A percentile compares a stretch with the other conserved stretches of the same genome.
phyloP scores from a whole-genome alignment of 1,140 invertebrate genomes.

The Drosophila mojavensis region DNA sequence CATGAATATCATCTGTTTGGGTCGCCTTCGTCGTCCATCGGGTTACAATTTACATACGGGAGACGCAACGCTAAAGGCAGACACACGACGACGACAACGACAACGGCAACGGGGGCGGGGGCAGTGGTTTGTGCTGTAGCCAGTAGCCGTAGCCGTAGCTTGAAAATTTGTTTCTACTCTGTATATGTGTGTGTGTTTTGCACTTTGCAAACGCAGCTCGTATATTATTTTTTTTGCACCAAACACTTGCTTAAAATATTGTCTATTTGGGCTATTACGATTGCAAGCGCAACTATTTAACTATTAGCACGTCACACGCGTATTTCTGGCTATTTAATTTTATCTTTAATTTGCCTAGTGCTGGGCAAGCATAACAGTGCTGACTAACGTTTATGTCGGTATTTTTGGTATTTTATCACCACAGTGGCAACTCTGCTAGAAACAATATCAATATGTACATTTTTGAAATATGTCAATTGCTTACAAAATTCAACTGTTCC shows the following conservation, averaged over 20 bases:
- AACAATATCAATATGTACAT: not conserved
- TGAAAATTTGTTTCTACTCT: slow-evolving; percentile 33
- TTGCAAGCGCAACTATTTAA: slow-evolving; percentile 46
- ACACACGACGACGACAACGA: slow-evolving; percentile 36
- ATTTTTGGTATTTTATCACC: slow-evolving; percentile 27
- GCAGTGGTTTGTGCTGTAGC: slow-evolving; percentile 34
- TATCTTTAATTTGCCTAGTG: slow-evolving; percentile 51
- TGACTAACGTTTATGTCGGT: slow-evolving; percentile 6
- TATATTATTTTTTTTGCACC: slow-evolving; percentile 59
- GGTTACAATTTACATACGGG: slow-evolving; percentile 60
- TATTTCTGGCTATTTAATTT: slow-evolving; percentile 54
- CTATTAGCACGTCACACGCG: slow-evolving; percentile 51
- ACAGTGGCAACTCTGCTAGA: not conserved
- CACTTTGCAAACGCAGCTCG: slow-evolving; percentile 22
- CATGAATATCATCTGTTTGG: slow-evolving; percentile 67
- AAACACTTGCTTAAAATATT: slow-evolving; percentile 57
- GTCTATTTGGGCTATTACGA: slow-evolving; percentile 57
- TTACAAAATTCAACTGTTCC: not conserved
- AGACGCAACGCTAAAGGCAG: slow-evolving; percentile 40
- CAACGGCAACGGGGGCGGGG: slow-evolving; percentile 17
- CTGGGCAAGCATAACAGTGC: slow-evolving; percentile 32
- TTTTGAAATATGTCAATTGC: not conserved
- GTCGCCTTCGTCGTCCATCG: slow-evolving; percentile 50
- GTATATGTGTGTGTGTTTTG: slow-evolving; percentile 9
- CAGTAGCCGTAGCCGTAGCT: slow-evolving; percentile 32